phyloP scores from a whole-genome alignment of 2,113 vertebrate species.

The Psilopogon haemacephalus region DNA sequence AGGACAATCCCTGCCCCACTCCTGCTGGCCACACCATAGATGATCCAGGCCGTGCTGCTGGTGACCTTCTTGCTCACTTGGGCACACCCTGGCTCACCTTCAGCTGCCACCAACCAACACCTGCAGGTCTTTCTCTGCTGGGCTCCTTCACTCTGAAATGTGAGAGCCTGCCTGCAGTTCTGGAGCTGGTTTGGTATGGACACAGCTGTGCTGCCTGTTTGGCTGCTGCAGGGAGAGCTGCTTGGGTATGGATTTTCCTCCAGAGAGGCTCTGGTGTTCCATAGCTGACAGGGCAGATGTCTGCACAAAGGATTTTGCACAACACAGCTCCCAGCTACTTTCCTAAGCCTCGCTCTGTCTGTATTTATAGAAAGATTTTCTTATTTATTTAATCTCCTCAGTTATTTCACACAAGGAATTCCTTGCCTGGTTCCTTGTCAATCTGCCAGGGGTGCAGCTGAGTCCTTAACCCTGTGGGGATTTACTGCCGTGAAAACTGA shows the following conservation, averaged over 20 bases:
- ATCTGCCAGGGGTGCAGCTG: not conserved
- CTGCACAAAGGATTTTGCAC: not conserved
- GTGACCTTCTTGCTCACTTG: too few relatives aligned
- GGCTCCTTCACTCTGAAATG: too few relatives aligned
- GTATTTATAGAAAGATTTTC: not conserved
- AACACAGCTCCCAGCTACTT: not conserved
- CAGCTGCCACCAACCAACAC: too few relatives aligned
- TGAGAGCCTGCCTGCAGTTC: too few relatives aligned
- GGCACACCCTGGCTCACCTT: too few relatives aligned
- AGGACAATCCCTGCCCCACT: too few relatives aligned
- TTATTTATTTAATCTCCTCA: not conserved
- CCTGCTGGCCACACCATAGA: too few relatives aligned
- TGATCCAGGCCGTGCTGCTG: too few relatives aligned
- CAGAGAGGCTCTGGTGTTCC: not conserved
- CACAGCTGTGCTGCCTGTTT: not conserved
- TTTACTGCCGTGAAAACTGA: not conserved
- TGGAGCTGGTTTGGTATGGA: not conserved
- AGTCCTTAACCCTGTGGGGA: not conserved
- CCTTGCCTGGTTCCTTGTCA: not conserved
- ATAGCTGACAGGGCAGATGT: not conserved
- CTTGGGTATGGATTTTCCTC: not conserved
- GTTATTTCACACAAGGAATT: not conserved
- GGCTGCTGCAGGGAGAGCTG: not conserved
- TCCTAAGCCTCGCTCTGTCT: not conserved
- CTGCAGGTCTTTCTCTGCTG: too few relatives aligned